Evolutionary conservation across 2,797 vertebrate species (phyloP), one percentile per base, ranked within the genome.

Genomic region (Myotis planiceps): DNA sequence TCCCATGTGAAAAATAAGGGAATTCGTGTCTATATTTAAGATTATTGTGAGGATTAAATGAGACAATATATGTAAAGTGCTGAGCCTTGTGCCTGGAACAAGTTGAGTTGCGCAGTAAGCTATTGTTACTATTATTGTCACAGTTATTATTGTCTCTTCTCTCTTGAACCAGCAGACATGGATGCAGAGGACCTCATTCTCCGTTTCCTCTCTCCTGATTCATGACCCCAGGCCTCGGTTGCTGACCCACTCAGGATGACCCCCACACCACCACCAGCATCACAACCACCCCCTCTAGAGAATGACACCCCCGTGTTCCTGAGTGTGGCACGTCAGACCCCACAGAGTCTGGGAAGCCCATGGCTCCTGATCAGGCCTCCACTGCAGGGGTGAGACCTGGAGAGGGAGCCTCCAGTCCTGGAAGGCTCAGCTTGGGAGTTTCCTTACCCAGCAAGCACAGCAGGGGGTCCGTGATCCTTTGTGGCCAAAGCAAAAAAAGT

Each of bases 281-380:
- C 19, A 9, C 19, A 39, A 25, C 16, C 75, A 51, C 23, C 53
- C 58, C 21, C 45, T 42, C 25, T 49, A 13, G 19, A 82, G 29
- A 93, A 68, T 1, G 34, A 58, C 47, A 69, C 4, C 7, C 9
- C 23, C 53, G 5, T 1, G 6, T 32, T 63, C 68, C 53, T 21
- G 15, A 47, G 37, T 10, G 10, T 1, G 9, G 47, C 19, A 49
- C 2, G 1, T 12, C 6, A 0, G 2, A 34, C 29, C 49, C 39
- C 10, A 7, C 13, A 69, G 27, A 15, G 34, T n/a, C 6, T 9
- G 1, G 5, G 75, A 79, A 55, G 34, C 9, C 12, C 34, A 1
- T 6, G 32, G 18, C 15, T 58, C 16, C 18, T 51, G 9, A 16
- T 16, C 8, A 3, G 9, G 15, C 25, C 63, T 63, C 34, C 3